A percentile compares a stretch with the other conserved stretches of the same genome.
phyloP scores from a whole-genome alignment of 2,888 invertebrate species.

The Strigamia transsilvanica region DNA sequence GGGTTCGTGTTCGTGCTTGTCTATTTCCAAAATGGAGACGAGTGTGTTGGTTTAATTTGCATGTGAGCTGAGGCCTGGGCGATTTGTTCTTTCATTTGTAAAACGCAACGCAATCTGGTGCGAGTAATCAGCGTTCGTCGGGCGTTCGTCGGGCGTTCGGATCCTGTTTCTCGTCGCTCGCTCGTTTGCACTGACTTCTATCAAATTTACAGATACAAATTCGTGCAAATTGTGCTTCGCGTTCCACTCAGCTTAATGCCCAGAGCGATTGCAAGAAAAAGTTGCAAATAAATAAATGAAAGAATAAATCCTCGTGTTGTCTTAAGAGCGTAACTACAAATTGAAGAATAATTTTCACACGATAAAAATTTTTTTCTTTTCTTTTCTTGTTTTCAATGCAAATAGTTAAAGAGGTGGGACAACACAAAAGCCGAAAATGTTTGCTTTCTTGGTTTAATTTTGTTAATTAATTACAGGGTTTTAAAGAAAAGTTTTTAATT shows the following conservation, averaged over 20 bases:
- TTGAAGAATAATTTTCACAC: slow-evolving; percentile 1
- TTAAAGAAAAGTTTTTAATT: slow-evolving; percentile 26
- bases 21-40: slow-evolving; percentile 6
- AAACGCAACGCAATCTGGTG: slow-evolving; percentile 41
- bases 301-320: slow-evolving; percentile 40
- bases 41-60: slow-evolving; percentile 33
- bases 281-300: slow-evolving; percentile 34
- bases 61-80: slow-evolving; percentile 40
- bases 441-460: neutral
- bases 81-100: slow-evolving; percentile 43
- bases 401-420: neutral
- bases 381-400: neutral
- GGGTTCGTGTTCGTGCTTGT: slow-evolving; percentile 2
- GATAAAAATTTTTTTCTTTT: neutral
- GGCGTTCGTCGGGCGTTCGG: slow-evolving; percentile 40
- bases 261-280: slow-evolving; percentile 39
- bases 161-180: slow-evolving; percentile 37
- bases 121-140: slow-evolving; percentile 41
- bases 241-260: slow-evolving; percentile 39
- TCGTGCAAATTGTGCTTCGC: slow-evolving; percentile 35
- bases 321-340: slow-evolving; percentile 13
- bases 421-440: neutral
- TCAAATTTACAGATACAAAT: slow-evolving; percentile 43
- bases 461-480: neutral
- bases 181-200: slow-evolving; percentile 42